Percentiles rank a stretch among this genome's conserved stretches.
phyloP scores from a whole-genome alignment of 2,888 invertebrate genomes.

The Mayetiola destructor region DNA sequence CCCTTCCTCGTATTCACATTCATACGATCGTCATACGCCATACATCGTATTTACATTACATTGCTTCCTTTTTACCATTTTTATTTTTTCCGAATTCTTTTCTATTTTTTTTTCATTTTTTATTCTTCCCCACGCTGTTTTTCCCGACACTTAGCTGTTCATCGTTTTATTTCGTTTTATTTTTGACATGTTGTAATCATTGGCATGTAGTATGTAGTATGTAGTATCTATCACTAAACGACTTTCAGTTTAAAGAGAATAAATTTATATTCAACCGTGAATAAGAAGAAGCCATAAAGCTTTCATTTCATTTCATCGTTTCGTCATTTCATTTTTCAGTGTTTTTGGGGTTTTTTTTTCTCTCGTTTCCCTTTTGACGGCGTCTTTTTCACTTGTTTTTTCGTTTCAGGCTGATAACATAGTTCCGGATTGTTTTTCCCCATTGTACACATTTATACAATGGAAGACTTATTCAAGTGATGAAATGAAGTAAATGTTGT shows the following conservation, averaged over 20 bases:
- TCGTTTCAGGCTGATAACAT: no score
- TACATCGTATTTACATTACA: neutral
- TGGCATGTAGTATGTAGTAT: constrained; percentile 16
- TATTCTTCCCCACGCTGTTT: no score
- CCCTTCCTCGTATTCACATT: neutral
- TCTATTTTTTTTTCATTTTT: no score
- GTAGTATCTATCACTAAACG: constrained; percentile 16
- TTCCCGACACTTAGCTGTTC: no score
- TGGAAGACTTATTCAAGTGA: no score
- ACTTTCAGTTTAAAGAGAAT: constrained; percentile 15
- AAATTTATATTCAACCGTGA: constrained; percentile 15
- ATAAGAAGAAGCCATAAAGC: constrained; percentile 14
- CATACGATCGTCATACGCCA: neutral
- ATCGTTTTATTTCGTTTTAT: neutral
- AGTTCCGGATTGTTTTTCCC: no score
- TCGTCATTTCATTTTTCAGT: neutral
- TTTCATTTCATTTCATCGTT: constrained; percentile 9
- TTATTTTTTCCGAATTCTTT: neutral
- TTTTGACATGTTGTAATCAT: constrained; percentile 14
- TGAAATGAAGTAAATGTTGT: no score
- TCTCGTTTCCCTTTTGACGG: no score
- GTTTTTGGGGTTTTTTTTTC: no score
- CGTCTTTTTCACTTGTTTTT: no score
- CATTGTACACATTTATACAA: no score
- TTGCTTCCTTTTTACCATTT: neutral